A percentile compares a stretch with the other conserved stretches of the same genome.
Conservation (phyloP, 2,888 invertebrate species). For the Tachystola acroxantha region DNA sequence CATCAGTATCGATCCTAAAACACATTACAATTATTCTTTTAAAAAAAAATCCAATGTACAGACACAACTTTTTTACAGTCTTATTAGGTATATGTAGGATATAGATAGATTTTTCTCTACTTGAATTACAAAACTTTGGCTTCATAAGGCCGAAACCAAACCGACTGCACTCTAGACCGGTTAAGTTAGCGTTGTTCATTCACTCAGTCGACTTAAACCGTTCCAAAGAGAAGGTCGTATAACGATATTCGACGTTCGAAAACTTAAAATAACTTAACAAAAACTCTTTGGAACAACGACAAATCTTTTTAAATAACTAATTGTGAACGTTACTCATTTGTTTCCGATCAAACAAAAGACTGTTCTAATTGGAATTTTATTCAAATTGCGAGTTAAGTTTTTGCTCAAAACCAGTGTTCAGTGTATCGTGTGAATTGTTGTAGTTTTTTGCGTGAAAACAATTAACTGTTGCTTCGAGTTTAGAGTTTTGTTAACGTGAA, state of each 20-base stretch:
- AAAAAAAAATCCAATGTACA: too few relatives aligned
- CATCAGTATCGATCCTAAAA: too few relatives aligned
- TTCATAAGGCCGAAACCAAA: too few relatives aligned
- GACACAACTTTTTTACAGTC: too few relatives aligned
- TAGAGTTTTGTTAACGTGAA: constrained; percentile 11
- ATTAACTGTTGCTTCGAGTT: constrained; percentile 25
- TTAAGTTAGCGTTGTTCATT: background rate
- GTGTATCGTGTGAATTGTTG: constrained; percentile 30
- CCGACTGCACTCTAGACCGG: too few relatives aligned
- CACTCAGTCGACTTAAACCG: constrained; percentile 2
- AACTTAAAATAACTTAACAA: background rate
- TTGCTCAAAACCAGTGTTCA: constrained; percentile 17
- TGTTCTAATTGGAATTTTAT: constrained; percentile 2
- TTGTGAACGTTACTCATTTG: too few relatives aligned
- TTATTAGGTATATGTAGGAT: too few relatives aligned
- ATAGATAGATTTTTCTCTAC: too few relatives aligned
- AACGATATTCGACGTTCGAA: background rate
- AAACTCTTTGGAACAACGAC: background rate
- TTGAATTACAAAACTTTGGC: too few relatives aligned
- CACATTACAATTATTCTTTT: too few relatives aligned
- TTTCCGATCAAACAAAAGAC: background rate
- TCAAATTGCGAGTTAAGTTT: constrained; percentile 6
- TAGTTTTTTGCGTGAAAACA: constrained; percentile 27
- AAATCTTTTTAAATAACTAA: background rate
- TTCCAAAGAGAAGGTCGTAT: background rate